These are phyloP conservation scores for Cyrtonyx montezumae DNA, from an alignment of 2,113 vertebrate genomes.

Conservation along the genomic window DNA sequence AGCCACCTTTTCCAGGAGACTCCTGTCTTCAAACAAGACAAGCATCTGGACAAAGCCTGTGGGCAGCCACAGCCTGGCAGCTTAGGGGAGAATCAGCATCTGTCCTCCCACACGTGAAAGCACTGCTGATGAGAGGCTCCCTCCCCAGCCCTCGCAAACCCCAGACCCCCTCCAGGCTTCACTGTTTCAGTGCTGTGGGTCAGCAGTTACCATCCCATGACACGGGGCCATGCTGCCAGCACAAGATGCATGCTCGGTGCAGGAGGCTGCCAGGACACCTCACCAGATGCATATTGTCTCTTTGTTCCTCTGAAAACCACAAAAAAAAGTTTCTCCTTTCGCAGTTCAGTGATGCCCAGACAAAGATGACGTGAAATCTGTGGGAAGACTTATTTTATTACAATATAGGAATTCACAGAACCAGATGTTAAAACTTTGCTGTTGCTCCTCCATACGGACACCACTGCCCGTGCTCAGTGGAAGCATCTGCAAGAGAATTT, in stretches of 20 bases:
- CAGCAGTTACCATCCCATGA: neutral
- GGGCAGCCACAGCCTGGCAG: neutral
- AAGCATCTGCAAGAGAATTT: neutral
- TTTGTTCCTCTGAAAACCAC: constrained; percentile 64
- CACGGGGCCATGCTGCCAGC: neutral
- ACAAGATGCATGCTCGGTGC: neutral
- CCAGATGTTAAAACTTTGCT: constrained; percentile 51
- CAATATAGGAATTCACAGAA: constrained; percentile 53
- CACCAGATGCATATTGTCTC: constrained; percentile 45
- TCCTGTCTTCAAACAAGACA: neutral
- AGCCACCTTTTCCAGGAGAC: neutral
- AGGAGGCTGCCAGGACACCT: constrained; percentile 60
- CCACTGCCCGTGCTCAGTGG: neutral
- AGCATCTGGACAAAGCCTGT: neutral
- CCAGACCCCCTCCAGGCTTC: neutral
- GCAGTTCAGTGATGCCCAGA: constrained; percentile 54
- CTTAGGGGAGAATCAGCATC: neutral
- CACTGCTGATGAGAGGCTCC: fast-evolving
- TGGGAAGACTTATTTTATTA: constrained; percentile 61
- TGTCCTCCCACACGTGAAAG: neutral
- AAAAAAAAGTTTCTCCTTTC: constrained; percentile 31
- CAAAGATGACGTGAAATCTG: constrained; percentile 63
- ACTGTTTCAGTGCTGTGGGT: neutral
- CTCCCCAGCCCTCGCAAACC: neutral
- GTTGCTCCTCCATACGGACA: neutral